A percentile compares a stretch with the other conserved stretches of the same genome.
Evolutionary conservation across 2,888 invertebrate genomes (phyloP).

Genomic region (Ochropleura plecta): DNA sequence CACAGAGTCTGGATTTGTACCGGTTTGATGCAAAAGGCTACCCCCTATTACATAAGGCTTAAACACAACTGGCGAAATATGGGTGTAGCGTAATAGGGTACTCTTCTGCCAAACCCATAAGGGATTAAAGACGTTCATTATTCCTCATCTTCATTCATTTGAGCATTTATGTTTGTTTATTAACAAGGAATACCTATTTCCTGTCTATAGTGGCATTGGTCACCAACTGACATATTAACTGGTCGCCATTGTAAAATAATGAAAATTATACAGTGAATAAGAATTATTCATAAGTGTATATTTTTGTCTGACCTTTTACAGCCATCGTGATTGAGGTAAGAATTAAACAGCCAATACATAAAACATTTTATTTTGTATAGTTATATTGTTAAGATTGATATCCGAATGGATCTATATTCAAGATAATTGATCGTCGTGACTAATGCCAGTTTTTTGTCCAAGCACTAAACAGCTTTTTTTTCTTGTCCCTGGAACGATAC

Average conservation of each 20-base stretch:
- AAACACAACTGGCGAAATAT: too few species aligned
- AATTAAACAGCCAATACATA: slow-evolving; percentile 36
- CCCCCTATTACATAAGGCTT: too few species aligned
- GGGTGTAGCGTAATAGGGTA: too few species aligned
- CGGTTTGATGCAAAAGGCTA: too few species aligned
- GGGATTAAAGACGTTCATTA: not conserved
- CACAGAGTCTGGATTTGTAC: too few species aligned
- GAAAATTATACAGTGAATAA: not conserved
- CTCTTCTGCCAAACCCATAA: too few species aligned
- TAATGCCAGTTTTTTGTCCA: slow-evolving; percentile 44
- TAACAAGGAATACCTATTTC: not conserved
- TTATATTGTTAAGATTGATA: slow-evolving; percentile 28
- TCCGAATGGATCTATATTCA: slow-evolving; percentile 30
- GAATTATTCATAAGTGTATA: not conserved
- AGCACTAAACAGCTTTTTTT: slow-evolving; percentile 35
- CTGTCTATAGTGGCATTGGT: not conserved
- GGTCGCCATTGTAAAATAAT: not conserved
- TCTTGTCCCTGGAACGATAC: slow-evolving; percentile 56
- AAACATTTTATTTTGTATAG: slow-evolving; percentile 36
- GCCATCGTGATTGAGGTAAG: slow-evolving; percentile 17
- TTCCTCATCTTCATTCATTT: not conserved
- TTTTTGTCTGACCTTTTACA: slow-evolving; percentile 34
- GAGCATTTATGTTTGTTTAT: not conserved
- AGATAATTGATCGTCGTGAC: slow-evolving; percentile 47
- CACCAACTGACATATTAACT: not conserved